Conservation (phyloP, 2,797 vertebrate species). For the Hippoglossus hippoglossus region DNA sequence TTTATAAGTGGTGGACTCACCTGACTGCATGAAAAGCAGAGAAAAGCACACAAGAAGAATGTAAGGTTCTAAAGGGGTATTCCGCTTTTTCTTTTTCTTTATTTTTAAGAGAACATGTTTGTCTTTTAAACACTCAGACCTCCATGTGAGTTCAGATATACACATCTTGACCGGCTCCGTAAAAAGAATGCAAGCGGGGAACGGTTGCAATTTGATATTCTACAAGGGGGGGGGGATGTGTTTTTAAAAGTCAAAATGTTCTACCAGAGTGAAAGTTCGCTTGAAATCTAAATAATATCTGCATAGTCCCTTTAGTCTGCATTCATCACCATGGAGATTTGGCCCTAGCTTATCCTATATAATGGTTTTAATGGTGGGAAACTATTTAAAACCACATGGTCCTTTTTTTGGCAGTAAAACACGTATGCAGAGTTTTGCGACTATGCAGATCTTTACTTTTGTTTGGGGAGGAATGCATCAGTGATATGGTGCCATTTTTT, state of each 20-base stretch:
- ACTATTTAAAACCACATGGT: too few species aligned
- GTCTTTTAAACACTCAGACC: conserved; percentile 47
- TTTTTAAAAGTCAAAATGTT: conserved; percentile 49
- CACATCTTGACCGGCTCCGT: conserved; percentile 5
- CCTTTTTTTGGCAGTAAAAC: conserved; percentile 22
- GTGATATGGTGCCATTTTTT: conserved; percentile 39
- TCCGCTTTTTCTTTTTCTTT: conserved; percentile 35
- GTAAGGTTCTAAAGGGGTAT: conserved; percentile 64
- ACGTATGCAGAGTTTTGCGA: conserved; percentile 41
- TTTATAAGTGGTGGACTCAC: conserved; percentile 52
- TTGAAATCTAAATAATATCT: conserved; percentile 41
- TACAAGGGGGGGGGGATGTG: conserved; percentile 10
- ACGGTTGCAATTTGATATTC: conserved; percentile 21
- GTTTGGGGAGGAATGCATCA: conserved; percentile 30
- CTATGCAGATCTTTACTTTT: conserved; percentile 59
- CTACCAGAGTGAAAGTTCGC: conserved; percentile 37
- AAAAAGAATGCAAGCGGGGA: conserved; percentile 16
- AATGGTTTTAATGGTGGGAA: conserved; percentile 4
- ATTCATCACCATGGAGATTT: conserved; percentile 11
- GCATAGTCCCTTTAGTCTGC: conserved; percentile 55
- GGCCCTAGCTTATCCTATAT: conserved; percentile 1
- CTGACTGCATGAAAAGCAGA: conserved; percentile 54
- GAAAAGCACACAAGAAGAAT: conserved; percentile 75
- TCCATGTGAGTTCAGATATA: conserved; percentile 3
- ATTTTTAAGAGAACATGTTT: conserved; percentile 33